Base-by-base conservation (phyloP, 64 coral and sea anemone species). In the Cladopsammia gracilis region DNA sequence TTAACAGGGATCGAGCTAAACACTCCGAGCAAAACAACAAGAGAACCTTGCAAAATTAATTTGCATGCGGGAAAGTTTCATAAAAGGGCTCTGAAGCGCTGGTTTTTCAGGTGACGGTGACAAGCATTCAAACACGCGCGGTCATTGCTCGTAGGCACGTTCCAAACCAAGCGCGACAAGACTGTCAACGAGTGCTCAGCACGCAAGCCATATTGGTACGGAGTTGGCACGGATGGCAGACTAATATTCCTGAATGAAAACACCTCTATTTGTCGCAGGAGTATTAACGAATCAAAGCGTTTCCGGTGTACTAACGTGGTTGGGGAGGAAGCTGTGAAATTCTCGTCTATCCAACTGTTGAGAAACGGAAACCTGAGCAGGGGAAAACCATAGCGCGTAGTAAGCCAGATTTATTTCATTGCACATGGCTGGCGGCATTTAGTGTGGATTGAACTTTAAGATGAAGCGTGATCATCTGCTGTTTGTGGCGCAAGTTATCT, bases 251-350 rank as follows among this genome's bases (percentile, higher is more conserved):
- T 66, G 7, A 16, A 48, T 46, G 79, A 83, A 83, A 83, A 83
- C 79, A 83, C 61, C 20, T 20, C 61, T 61, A 67, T 83, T 65
- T 62, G 9, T 23, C 34, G 60, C 59, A 48, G 19, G 19, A 83
- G 79, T 59, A 83, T 83, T 83, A 83, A 66, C 42, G 59, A 83
- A 61, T 42, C 78, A 64, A 82, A 82, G 78, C 14, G 34, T 50
- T 84, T 84, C 80, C 80, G 80, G 80, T 83, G 15, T 20, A 25
- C 56, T 76, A 62, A 62, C 22, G 71, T 91, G 25, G 78, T 44
- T 52, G 67, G 56, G 69, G 78, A 91, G 89, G 65, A 75, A 62
- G 78, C 78, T 82, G 70, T 69, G 70, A 82, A 60, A 71, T 84
- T 22, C 22, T 82, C 20, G 18, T 58, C 65, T 62, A 53, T 91